Evolutionary conservation across 2,797 vertebrate genomes (phyloP), one percentile per base, ranked within the genome.

Genomic region (Paedocypris micromegethes): DNA sequence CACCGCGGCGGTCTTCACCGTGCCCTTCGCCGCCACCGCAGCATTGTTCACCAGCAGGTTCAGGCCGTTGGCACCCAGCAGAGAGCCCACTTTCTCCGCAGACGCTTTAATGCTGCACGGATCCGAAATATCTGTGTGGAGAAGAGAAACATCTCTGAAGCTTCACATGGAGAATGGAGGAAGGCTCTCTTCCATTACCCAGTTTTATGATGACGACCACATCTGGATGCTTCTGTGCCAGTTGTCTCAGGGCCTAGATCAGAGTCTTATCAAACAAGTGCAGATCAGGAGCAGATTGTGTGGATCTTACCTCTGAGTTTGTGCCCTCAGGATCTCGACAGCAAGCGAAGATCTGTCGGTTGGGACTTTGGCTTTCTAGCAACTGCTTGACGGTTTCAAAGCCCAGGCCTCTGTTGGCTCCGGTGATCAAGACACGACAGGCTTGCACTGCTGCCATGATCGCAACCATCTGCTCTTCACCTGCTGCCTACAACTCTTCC

Each of bases 21-120:
- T 58, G 45, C 44, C 52, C 0, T 2, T 49, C n/a, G 4, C 4
- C 39, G 75, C 5, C 4, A 83, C 42, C 7, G 41, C 85, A 2
- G 84, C 78, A 5, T 86, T 87, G 80, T 85, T 89, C 44, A 88
- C 74, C 60, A 86, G 74, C 56, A 84, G 75, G 72, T 87, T 86
- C 23, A 88, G 74, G 43, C 84, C 84, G 1, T 8, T 74, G 0
- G 37, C 58, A 54, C 80, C 76, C 39, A 85, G 9, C 3, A 62
- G 49, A 57, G 79, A 65, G 54, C 61, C 74, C 56, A 84, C 84
- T 73, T 44, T 60, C 48, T 60, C 41, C 0, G 49, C 49, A 40
- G 66, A 68, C 42, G 58, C 66, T 46, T 60, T 53, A 9, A 68
- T 6, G 9, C 57, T 68, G 48, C 0, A 52, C 2, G 48, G 42